phyloP scores from a whole-genome alignment of 2,113 vertebrate genomes.

The Misgurnus mizolepis region DNA sequence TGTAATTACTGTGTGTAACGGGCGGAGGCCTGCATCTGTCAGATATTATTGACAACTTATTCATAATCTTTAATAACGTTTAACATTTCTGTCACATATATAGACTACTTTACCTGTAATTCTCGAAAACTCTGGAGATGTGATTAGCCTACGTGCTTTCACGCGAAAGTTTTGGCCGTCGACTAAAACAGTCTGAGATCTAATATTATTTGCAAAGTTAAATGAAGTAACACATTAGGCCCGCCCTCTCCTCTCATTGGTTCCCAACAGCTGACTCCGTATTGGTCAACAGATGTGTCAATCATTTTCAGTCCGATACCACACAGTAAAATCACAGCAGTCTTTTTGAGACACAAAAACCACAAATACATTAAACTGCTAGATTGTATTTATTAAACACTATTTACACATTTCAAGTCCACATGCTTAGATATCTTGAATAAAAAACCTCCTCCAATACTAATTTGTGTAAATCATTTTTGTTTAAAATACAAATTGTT shows the following conservation, averaged over 20 bases:
- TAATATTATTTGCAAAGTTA: constrained; percentile 43
- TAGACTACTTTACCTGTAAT: neutral
- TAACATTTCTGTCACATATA: neutral
- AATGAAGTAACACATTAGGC: constrained; percentile 40
- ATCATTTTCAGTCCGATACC: neutral
- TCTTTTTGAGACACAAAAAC: neutral
- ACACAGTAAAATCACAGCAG: neutral
- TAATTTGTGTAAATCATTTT: constrained; percentile 65
- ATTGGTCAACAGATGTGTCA: constrained; percentile 30
- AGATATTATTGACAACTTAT: neutral
- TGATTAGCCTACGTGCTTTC: neutral
- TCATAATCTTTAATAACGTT: neutral
- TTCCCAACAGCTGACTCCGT: neutral
- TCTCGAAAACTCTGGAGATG: neutral
- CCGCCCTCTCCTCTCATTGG: constrained; percentile 8
- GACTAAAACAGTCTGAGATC: neutral
- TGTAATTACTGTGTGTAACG: no score
- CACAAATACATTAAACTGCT: constrained; percentile 48
- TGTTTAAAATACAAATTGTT: constrained; percentile 65
- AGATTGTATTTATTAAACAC: constrained; percentile 73
- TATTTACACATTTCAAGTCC: constrained; percentile 74
- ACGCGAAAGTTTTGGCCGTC: neutral
- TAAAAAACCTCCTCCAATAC: constrained; percentile 34
- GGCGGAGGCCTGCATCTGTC: neutral
- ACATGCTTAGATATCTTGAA: constrained; percentile 74